Evolutionary conservation across 2,797 vertebrate genomes (phyloP).

Genomic region (Podarcis siculus): DNA sequence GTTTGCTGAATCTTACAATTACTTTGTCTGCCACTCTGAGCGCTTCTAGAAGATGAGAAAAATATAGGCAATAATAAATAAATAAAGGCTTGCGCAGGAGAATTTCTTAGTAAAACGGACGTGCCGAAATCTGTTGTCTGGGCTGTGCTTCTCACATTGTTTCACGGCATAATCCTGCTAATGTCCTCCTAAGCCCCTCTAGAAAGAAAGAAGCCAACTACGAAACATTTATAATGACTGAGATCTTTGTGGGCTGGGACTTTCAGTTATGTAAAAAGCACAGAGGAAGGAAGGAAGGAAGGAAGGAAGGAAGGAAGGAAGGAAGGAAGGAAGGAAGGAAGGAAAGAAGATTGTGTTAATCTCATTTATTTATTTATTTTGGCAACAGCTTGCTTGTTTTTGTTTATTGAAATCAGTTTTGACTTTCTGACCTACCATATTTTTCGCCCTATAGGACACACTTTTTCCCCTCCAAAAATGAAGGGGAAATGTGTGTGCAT

Average conservation of each 20-base stretch:
- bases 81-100: not conserved
- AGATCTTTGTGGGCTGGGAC: too few relatives aligned
- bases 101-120: not conserved
- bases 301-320: not conserved
- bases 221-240: not conserved
- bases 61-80: too few relatives aligned
- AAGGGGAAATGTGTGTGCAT: too few relatives aligned
- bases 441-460: too few relatives aligned
- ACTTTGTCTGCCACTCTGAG: not conserved
- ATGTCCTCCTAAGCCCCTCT: not conserved
- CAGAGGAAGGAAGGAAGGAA: not conserved
- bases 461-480: too few relatives aligned
- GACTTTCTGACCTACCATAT: not conserved
- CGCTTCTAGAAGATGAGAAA: not conserved
- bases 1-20: not conserved
- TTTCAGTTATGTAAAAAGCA: not conserved
- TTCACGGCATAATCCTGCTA: not conserved
- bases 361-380: not conserved
- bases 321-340: too few relatives aligned
- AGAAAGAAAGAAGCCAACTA: not conserved
- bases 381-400: not conserved
- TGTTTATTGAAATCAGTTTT: not conserved
- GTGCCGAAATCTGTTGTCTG: too few relatives aligned
- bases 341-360: not conserved
- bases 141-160: not conserved